phyloP scores from a whole-genome alignment of 53 echinoderm and acorn worm species.

The Patiria pectinifera region DNA sequence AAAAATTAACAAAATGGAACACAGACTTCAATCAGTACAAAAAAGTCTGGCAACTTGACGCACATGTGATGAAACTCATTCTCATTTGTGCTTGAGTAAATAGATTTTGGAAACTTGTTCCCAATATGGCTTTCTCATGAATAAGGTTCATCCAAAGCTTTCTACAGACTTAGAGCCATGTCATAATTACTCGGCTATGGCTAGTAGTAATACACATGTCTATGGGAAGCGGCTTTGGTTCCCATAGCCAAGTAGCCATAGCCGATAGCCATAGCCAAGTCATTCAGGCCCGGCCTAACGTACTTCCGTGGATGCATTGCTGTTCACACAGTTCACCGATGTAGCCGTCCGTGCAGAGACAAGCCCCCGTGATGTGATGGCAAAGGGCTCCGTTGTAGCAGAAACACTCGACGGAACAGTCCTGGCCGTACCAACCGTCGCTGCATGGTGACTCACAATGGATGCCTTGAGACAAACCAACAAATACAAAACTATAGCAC shows the following conservation, averaged over 20 bases:
- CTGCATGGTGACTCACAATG: slow-evolving; percentile 67
- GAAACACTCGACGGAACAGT: slow-evolving; percentile 65
- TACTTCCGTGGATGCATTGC: slow-evolving; percentile 62
- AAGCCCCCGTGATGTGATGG: slow-evolving; percentile 74
- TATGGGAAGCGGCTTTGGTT: not conserved
- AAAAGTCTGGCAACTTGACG: not conserved
- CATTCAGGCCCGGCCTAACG: too few relatives aligned
- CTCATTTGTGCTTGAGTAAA: too few relatives aligned
- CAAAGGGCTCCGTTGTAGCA: slow-evolving; percentile 77
- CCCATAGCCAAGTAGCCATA: too few relatives aligned
- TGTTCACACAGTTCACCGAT: slow-evolving; percentile 63
- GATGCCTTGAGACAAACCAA: slow-evolving; percentile 41
- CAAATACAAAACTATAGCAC: not conserved
- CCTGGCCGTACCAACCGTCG: slow-evolving; percentile 67
- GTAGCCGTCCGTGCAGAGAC: slow-evolving; percentile 77
- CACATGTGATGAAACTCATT: too few relatives aligned
- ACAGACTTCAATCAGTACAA: too few relatives aligned
- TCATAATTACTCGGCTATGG: not conserved
- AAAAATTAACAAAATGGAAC: too few relatives aligned
- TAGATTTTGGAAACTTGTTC: not conserved
- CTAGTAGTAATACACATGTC: too few relatives aligned
- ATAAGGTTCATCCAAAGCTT: too few relatives aligned
- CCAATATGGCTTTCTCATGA: not conserved
- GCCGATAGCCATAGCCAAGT: too few relatives aligned
- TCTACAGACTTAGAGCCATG: not conserved